phyloP scores from a whole-genome alignment of 2,797 vertebrate species.

The Lindbergichthys nudifrons region DNA sequence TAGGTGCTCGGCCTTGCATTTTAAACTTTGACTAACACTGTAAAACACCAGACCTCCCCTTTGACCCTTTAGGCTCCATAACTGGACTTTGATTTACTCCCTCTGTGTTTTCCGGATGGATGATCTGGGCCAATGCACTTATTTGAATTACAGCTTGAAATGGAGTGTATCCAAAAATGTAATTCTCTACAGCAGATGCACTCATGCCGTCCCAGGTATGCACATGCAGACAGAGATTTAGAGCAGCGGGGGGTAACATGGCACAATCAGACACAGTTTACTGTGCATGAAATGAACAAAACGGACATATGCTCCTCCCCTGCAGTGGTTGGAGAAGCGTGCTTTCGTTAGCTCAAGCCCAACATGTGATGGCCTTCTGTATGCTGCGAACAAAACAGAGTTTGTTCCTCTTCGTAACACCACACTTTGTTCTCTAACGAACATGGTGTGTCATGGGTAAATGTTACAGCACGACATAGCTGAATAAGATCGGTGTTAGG shows the following conservation, averaged over 20 bases:
- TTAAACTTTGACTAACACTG: conserved; percentile 17
- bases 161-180: conserved; percentile 63
- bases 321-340: conserved; percentile 13
- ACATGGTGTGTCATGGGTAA: not conserved
- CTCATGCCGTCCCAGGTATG: conserved; percentile 21
- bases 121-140: conserved; percentile 58
- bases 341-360: conserved; percentile 33
- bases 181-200: conserved; percentile 45
- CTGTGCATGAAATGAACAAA: conserved; percentile 64
- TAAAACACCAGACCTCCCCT: conserved; percentile 25
- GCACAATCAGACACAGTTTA: conserved; percentile 61
- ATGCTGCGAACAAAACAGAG: conserved; percentile 14
- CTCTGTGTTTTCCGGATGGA: conserved; percentile 59
- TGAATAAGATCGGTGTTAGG: not conserved
- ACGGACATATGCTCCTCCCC: conserved; percentile 48
- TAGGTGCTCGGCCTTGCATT: conserved; percentile 1
- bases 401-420: not conserved
- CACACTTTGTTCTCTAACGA: not conserved
- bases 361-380: conserved; percentile 25
- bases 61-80: conserved; percentile 50
- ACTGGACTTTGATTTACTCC: conserved; percentile 66
- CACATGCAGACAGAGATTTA: conserved; percentile 41
- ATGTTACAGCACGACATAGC: not conserved
- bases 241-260: conserved; percentile 49
- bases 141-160: conserved; percentile 71